phyloP scores from a whole-genome alignment of 2,113 vertebrate species.

The Alosa alosa region DNA sequence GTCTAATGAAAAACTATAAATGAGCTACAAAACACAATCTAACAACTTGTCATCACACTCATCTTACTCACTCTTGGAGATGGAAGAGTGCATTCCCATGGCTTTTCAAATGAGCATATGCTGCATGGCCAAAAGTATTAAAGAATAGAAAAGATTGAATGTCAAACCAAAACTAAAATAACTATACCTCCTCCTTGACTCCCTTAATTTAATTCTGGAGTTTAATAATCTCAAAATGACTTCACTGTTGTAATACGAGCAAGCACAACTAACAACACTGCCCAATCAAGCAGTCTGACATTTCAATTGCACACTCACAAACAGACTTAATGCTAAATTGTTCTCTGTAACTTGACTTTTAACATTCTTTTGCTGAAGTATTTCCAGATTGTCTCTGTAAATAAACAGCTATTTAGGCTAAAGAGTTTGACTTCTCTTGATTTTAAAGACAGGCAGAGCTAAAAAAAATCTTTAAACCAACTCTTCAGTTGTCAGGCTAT shows the following conservation, averaged over 20 bases:
- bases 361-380: constrained; percentile 7
- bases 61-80: not conserved
- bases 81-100: not conserved
- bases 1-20: not conserved
- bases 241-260: constrained; percentile 39
- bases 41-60: not conserved
- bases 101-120: not conserved
- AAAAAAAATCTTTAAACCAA: not conserved
- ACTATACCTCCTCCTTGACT: constrained; percentile 36
- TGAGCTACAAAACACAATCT: not conserved
- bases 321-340: constrained; percentile 10
- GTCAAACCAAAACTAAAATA: constrained; percentile 29
- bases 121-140: not conserved
- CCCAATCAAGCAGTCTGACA: constrained; percentile 26
- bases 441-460: not conserved
- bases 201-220: constrained; percentile 40
- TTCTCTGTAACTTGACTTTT: constrained; percentile 29
- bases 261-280: constrained; percentile 32
- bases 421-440: not conserved
- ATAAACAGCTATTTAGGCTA: not conserved
- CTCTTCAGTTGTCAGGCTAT: not conserved
- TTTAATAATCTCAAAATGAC: constrained; percentile 46
- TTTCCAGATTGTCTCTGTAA: constrained; percentile 25
- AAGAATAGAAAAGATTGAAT: not conserved
- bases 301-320: constrained; percentile 27